A percentile compares a stretch with the other conserved stretches of the same genome.
Evolutionary conservation across 2,797 vertebrate species (phyloP).

Genomic region (Momotus momota): DNA sequence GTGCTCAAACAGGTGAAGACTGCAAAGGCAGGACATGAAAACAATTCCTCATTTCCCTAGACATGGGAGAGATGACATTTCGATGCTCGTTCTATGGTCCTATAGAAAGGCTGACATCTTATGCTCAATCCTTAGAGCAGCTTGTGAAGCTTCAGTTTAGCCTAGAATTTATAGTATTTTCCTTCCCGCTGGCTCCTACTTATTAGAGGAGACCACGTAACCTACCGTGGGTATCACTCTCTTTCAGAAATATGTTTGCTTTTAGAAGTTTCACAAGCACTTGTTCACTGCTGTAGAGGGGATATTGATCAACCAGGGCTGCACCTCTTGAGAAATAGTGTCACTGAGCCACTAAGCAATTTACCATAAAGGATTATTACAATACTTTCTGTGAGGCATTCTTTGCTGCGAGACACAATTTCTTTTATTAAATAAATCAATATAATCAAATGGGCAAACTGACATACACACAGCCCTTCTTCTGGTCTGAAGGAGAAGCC

Average conservation of each 20-base stretch:
- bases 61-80: background rate
- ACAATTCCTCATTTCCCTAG: background rate
- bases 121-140: background rate
- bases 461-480: background rate
- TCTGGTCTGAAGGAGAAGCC: background rate
- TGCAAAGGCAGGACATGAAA: background rate
- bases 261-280: background rate
- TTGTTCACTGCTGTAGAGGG: background rate
- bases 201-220: background rate
- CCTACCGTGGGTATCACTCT: background rate
- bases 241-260: background rate
- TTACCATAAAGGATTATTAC: background rate
- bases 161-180: background rate
- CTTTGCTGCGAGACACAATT: background rate
- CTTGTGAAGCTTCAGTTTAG: background rate
- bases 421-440: background rate
- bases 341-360: background rate
- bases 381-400: background rate
- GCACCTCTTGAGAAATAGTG: background rate
- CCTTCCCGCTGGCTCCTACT: background rate
- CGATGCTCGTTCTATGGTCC: background rate
- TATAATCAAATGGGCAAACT: background rate
- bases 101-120: background rate
- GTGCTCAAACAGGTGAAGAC: background rate
- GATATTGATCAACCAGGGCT: background rate